Base-by-base conservation (phyloP, 30 jellyfish, hydroid and myxozoan species). In the Turritopsis dohrnii region DNA sequence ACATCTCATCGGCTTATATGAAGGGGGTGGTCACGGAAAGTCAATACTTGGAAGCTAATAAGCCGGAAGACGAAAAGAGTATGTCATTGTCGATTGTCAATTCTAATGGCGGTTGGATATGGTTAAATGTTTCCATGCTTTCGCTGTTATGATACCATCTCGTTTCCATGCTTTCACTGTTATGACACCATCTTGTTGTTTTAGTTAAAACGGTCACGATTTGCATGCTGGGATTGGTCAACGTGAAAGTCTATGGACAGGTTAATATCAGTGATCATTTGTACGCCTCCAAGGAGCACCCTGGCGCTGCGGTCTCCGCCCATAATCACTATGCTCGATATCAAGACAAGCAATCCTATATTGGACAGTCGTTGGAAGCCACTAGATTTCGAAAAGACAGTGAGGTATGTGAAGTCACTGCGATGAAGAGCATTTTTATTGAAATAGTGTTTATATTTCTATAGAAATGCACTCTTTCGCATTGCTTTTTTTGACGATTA, bases 201-300 rank as follows among this genome's bases (percentile, higher is more conserved):
- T 25, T 60, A 88, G 96, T 31, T 21, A 66, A 25, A 20, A 75
- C 88, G 52, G 96, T 79, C 66, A 66, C 84, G 8, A 90, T 88
- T 18, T 88, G 96, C 87, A 75, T 88, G 25, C 31, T 82, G 72
- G 96, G 96, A 17, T 72, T 88, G 24, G 96, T 88, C 26, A 72
- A 88, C 13, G 91, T 88, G 1, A 82, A 83, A 21, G 88, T 74
- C 16, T 18, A 81, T 53, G 96, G 96, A 16, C 83, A 76, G 28
- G 90, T 88, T 13, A 74, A 76, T 27, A 71, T 69, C 54, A 90
- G 96, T 8, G 96, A 88, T n/a, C 90, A 75, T 27, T 84, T 88
- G 23, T 88, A 88, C 69, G 90, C 96, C 19, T 79, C 71, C 79
- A 85, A 84, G 16, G 30, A 79, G 75, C 21, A 74, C 41, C 82